Conservation (phyloP, 2,113 vertebrate species). For the Cyprinodon tularosa region DNA sequence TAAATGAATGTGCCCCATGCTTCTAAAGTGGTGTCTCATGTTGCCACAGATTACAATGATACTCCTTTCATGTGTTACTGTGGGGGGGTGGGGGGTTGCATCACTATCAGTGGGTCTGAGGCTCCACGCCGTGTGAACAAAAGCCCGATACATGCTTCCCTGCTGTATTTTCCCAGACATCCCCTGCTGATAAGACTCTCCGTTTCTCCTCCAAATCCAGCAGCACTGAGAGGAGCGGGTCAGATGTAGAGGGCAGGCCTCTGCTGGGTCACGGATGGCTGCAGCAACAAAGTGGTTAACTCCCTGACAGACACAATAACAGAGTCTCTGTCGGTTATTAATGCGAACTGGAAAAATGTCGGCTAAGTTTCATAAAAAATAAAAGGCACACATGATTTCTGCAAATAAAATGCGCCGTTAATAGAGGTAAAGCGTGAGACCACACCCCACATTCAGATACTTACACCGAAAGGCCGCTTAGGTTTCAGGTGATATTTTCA, state of each 20-base stretch:
- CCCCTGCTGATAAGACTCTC: conserved; percentile 52
- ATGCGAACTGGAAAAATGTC: not conserved
- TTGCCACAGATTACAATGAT: conserved; percentile 10
- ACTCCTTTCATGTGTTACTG: conserved; percentile 1
- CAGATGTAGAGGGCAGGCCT: conserved; percentile 6
- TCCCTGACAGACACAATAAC: conserved; percentile 60
- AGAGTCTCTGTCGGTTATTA: not conserved
- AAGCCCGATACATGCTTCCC: conserved; percentile 1
- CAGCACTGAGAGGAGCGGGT: conserved; percentile 13
- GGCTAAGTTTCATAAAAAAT: conserved; percentile 3
- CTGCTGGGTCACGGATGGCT: conserved; percentile 11
- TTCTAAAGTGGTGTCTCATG: conserved; percentile 36
- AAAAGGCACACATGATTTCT: conserved; percentile 8
- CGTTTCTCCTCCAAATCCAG: conserved; percentile 22
- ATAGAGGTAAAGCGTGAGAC: conserved; percentile 2
- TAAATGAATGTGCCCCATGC: not conserved
- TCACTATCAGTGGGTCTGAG: too few species aligned
- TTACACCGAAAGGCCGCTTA: conserved; percentile 11
- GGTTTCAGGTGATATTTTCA: conserved; percentile 5
- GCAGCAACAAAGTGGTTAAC: conserved; percentile 36
- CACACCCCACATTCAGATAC: not conserved
- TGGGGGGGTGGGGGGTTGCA: conserved; percentile 26
- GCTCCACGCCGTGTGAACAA: too few species aligned
- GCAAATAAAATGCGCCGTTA: not conserved
- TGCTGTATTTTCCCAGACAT: conserved; percentile 31